phyloP scores from a whole-genome alignment of 2,797 vertebrate species.

The Karalla daura region DNA sequence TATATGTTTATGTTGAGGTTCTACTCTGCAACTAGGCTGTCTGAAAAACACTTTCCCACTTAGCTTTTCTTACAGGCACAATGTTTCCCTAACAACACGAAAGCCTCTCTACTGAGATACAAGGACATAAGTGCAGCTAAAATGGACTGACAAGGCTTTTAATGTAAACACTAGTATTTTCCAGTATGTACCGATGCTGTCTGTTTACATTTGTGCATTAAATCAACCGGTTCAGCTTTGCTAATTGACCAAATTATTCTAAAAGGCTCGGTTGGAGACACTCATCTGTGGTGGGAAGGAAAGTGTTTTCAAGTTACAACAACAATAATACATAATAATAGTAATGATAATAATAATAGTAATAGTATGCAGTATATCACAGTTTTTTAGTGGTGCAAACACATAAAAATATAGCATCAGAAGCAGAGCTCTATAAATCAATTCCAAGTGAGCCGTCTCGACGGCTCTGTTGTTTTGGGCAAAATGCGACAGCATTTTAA shows the following conservation, averaged over 20 bases:
- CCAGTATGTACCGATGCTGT: not conserved
- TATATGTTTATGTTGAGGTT: not conserved
- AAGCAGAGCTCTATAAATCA: constrained; percentile 50
- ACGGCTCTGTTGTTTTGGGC: constrained; percentile 50
- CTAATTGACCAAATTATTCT: constrained; percentile 25
- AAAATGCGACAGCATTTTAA: constrained; percentile 69
- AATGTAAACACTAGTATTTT: not conserved
- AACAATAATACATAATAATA: constrained; percentile 1
- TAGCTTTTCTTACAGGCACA: not conserved
- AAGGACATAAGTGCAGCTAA: too few relatives aligned
- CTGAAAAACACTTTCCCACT: not conserved
- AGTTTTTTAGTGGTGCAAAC: constrained; percentile 18
- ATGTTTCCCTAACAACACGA: not conserved
- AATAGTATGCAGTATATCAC: not conserved
- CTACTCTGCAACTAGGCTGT: not conserved
- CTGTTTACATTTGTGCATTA: constrained; percentile 22
- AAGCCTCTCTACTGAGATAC: not conserved
- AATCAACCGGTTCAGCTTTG: constrained; percentile 25
- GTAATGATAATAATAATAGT: constrained; percentile 21
- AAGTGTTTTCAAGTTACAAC: constrained; percentile 33
- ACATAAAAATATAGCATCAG: constrained; percentile 27
- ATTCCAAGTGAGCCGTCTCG: constrained; percentile 47
- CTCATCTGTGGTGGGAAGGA: constrained; percentile 34
- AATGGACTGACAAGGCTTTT: constrained; percentile 3
- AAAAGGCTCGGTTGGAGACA: constrained; percentile 33